Percentiles rank a stretch among this genome's conserved stretches.
These are phyloP conservation scores for Dynastes maya DNA, from an alignment of 2,888 invertebrate species.

Conservation along the genomic window DNA sequence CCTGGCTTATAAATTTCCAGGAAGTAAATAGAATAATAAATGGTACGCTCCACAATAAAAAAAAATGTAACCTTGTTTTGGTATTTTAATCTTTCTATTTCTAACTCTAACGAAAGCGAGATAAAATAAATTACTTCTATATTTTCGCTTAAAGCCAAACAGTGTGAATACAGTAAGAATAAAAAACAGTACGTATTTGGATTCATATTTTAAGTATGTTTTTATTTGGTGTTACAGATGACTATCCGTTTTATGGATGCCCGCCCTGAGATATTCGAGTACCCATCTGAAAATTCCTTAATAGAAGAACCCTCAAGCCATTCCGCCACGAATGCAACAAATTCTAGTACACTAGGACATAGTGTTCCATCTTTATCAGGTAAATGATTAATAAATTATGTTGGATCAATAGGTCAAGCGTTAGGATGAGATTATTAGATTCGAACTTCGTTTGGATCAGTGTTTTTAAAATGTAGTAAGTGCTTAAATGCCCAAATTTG, in stretches of 20 bases:
- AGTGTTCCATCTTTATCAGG: constrained; percentile 65
- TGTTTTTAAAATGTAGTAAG: too few relatives aligned
- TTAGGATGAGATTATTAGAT: too few relatives aligned
- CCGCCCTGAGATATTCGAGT: constrained; percentile 91
- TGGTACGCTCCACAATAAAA: not conserved
- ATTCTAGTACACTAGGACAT: constrained; percentile 61
- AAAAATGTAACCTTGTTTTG: not conserved
- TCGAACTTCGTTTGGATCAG: too few relatives aligned
- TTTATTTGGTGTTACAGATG: constrained; percentile 75
- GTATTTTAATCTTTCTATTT: not conserved
- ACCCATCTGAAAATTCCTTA: constrained; percentile 92
- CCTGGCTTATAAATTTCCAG: not conserved
- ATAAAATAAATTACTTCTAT: not conserved
- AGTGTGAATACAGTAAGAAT: too few relatives aligned
- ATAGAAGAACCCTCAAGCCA: constrained; percentile 73
- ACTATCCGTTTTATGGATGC: constrained; percentile 93
- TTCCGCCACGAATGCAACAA: constrained; percentile 48
- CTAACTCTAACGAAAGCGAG: not conserved
- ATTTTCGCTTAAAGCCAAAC: too few relatives aligned
- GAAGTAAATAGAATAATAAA: constrained; percentile 20
- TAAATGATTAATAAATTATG: constrained; percentile 51
- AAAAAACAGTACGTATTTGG: not conserved
- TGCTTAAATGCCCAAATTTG: too few relatives aligned
- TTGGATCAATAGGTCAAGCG: too few relatives aligned
- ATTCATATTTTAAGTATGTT: not conserved